These are phyloP conservation scores for Trachymyrmex cornetzi DNA, from an alignment of 1,140 invertebrate species.

Conservation along the genomic window DNA sequence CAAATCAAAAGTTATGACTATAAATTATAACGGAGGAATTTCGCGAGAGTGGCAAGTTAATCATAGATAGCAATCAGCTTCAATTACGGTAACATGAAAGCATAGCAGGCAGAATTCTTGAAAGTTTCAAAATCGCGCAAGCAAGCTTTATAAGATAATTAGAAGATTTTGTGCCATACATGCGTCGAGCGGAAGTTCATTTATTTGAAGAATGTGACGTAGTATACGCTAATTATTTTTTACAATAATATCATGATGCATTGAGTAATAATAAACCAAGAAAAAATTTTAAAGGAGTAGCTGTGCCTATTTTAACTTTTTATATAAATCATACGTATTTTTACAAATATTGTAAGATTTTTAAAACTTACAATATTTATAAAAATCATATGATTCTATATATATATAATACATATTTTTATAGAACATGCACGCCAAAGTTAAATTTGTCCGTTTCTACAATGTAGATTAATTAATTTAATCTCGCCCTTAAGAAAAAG, in stretches of 20 bases:
- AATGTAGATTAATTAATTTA: too few relatives aligned
- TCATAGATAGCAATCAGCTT: conserved; percentile 61
- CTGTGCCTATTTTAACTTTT: not conserved
- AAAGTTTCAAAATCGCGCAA: conserved; percentile 58
- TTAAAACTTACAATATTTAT: too few relatives aligned
- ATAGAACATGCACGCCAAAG: not conserved
- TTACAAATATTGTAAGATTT: not conserved
- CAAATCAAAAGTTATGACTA: not conserved
- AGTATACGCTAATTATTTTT: not conserved
- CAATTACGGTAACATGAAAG: conserved; percentile 48
- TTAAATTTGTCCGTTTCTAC: not conserved
- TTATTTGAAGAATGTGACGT: not conserved
- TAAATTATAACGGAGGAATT: conserved; percentile 42
- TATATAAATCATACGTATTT: not conserved
- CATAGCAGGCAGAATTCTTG: conserved; percentile 55
- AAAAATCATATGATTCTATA: too few relatives aligned
- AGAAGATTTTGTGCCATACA: conserved; percentile 38
- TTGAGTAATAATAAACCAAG: not conserved
- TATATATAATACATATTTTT: not conserved
- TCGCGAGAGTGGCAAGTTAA: conserved; percentile 23
- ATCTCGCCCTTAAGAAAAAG: too few relatives aligned
- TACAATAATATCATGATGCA: not conserved
- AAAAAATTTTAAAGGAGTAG: not conserved
- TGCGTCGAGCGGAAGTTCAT: not conserved
- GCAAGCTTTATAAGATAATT: conserved; percentile 52